phyloP scores from a whole-genome alignment of 1,140 invertebrate genomes.

The Zaprionus nigranus region DNA sequence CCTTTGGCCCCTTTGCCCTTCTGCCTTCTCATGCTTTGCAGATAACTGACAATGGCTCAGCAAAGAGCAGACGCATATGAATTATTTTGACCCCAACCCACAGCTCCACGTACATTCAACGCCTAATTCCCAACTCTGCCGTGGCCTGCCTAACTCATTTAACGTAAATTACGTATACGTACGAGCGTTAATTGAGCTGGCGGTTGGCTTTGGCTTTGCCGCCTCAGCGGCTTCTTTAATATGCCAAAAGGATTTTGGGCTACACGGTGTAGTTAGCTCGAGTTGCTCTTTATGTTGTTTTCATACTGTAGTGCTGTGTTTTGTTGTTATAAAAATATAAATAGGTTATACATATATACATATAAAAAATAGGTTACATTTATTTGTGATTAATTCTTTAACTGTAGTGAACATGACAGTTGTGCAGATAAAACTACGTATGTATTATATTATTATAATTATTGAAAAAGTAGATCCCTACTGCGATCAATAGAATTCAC shows the following conservation, averaged over 20 bases:
- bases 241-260: neutral
- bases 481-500: no score
- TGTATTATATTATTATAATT: no score
- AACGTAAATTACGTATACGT: constrained; percentile 43
- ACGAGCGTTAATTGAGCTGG: constrained; percentile 35
- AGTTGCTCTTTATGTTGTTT: neutral
- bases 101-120: neutral
- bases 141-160: constrained; percentile 18
- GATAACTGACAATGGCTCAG: constrained; percentile 67
- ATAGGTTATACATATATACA: no score
- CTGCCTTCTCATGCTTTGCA: constrained; percentile 52
- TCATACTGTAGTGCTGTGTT: fast-evolving
- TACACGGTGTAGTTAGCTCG: neutral
- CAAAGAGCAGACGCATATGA: constrained; percentile 23
- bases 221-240: neutral
- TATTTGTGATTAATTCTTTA: no score
- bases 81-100: constrained; percentile 4
- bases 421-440: no score
- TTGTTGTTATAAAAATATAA: no score
- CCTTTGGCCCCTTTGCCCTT: constrained; percentile 23
- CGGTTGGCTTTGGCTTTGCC: neutral
- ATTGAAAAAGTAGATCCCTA: no score
- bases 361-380: no score
- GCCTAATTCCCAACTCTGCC: neutral
- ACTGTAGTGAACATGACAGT: no score